phyloP scores from a whole-genome alignment of 2,113 vertebrate genomes.

The Saguinus midas region DNA sequence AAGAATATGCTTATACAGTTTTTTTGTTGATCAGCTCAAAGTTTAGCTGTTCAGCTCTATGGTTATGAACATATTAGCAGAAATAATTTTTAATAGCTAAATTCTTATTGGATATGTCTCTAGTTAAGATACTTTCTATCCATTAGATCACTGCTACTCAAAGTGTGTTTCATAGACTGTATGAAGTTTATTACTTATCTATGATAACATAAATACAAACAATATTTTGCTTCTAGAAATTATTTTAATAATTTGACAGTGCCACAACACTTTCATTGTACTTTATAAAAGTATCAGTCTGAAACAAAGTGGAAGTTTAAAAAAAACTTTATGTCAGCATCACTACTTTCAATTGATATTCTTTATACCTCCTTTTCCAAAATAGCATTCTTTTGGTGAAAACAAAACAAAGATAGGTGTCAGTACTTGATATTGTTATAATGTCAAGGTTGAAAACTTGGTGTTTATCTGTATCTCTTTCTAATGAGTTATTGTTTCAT shows the following conservation, averaged over 20 bases:
- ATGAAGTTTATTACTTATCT: neutral
- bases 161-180: neutral
- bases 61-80: neutral
- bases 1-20: neutral
- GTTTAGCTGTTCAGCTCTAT: neutral
- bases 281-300: conserved; percentile 10
- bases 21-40: neutral
- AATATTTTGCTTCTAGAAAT: neutral
- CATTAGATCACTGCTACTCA: neutral
- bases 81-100: neutral
- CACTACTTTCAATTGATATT: neutral
- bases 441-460: neutral
- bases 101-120: neutral
- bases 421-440: neutral
- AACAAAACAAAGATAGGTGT: neutral
- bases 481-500: neutral
- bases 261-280: neutral
- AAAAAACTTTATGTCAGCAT: neutral
- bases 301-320: neutral
- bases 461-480: neutral
- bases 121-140: neutral
- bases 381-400: neutral
- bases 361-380: neutral
- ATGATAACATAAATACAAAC: neutral
- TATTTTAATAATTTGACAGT: neutral